Evolutionary conservation across 2,113 vertebrate species (phyloP).

Genomic region (Marmota monax): DNA sequence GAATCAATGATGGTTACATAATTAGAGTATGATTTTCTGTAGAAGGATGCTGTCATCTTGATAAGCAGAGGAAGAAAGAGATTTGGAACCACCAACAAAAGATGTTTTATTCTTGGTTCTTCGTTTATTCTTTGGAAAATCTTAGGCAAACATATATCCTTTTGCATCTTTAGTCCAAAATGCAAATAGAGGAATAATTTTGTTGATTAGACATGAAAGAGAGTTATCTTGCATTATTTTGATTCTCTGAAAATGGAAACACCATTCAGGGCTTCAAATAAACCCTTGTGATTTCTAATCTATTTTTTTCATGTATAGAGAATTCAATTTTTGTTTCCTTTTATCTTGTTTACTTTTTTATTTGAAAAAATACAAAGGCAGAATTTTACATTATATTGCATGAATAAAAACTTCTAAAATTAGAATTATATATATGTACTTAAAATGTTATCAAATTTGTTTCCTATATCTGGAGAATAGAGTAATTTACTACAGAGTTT

Average conservation of each 20-base stretch:
- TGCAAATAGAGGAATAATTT: neutral
- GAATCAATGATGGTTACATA: slow-evolving; percentile 26
- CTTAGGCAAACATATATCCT: slow-evolving; percentile 11
- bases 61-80: slow-evolving; percentile 44
- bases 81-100: slow-evolving; percentile 44
- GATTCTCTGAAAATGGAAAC: slow-evolving; percentile 53
- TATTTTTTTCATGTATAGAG: neutral
- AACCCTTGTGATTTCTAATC: slow-evolving; percentile 4
- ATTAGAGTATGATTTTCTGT: slow-evolving; percentile 56
- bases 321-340: slow-evolving; percentile 13
- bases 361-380: neutral
- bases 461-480: slow-evolving; percentile 12
- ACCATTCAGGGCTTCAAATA: slow-evolving; percentile 15
- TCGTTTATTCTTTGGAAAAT: slow-evolving; percentile 60
- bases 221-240: slow-evolving; percentile 39
- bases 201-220: slow-evolving; percentile 39
- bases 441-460: neutral
- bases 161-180: slow-evolving; percentile 49
- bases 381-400: neutral
- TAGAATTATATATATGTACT: neutral
- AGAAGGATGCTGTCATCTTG: slow-evolving; percentile 40
- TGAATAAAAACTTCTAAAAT: slow-evolving; percentile 26
- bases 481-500: neutral
- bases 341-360: neutral
- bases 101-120: slow-evolving; percentile 59